phyloP scores from a whole-genome alignment of 2,113 vertebrate species.

The Chaetorhynchus papuensis region DNA sequence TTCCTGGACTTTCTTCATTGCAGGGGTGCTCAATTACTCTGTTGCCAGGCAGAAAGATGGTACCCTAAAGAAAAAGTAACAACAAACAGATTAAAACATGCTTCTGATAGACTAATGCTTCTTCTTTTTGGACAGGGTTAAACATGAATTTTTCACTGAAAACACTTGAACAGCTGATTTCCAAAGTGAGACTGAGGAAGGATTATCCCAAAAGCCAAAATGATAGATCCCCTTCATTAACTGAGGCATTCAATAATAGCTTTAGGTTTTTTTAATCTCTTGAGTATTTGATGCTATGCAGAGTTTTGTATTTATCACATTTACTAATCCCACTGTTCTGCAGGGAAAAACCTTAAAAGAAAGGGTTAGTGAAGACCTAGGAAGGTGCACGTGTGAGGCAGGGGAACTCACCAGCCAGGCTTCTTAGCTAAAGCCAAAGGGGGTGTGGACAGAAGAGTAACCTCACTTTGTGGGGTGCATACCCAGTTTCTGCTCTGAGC shows the following conservation, averaged over 20 bases:
- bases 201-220: background rate
- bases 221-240: background rate
- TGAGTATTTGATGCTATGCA: background rate
- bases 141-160: background rate
- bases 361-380: background rate
- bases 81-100: background rate
- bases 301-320: background rate
- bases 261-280: background rate
- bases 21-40: conserved; percentile 91
- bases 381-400: background rate
- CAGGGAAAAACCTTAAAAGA: background rate
- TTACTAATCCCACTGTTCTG: background rate
- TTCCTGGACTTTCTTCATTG: conserved; percentile 89
- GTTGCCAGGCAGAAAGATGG: conserved; percentile 93
- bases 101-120: background rate
- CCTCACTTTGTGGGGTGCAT: background rate
- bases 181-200: background rate
- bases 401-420: background rate
- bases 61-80: conserved; percentile 74
- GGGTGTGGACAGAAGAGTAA: background rate
- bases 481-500: background rate
- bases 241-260: background rate
- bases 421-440: background rate
- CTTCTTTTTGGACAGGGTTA: background rate
- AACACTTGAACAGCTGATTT: background rate